A percentile compares a stretch with the other conserved stretches of the same genome.
phyloP scores from a whole-genome alignment of 2,888 invertebrate species.

The Drosophila infuscata region DNA sequence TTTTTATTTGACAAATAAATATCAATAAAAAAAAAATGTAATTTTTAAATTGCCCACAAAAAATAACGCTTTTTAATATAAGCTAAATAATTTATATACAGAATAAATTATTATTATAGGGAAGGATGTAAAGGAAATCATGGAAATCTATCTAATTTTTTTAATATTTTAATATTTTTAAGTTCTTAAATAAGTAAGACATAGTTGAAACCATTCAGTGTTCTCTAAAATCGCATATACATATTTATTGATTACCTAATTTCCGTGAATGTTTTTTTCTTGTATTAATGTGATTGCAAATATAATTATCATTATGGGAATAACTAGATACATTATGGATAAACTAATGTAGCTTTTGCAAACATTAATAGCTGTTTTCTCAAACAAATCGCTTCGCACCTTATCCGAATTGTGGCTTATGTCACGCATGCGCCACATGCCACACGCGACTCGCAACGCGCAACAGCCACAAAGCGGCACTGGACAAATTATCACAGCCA shows the following conservation, averaged over 20 bases:
- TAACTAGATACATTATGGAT: no score
- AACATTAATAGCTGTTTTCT: conserved; percentile 13
- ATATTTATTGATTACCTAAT: neutral
- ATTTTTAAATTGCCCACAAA: neutral
- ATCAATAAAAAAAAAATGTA: no score
- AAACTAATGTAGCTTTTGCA: neutral
- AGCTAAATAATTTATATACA: neutral
- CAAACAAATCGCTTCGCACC: conserved; percentile 40
- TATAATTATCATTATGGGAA: neutral
- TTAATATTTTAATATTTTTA: neutral
- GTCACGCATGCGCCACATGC: conserved; percentile 55
- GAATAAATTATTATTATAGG: no score
- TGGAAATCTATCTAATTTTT: neutral
- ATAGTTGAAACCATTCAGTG: neutral
- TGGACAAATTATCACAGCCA: conserved; percentile 58
- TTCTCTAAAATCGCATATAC: neutral
- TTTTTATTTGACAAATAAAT: neutral
- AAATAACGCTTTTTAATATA: neutral
- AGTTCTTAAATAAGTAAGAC: neutral
- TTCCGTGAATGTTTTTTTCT: neutral
- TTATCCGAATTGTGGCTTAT: conserved; percentile 43
- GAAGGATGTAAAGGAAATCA: neutral
- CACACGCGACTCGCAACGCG: conserved; percentile 10
- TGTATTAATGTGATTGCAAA: neutral
- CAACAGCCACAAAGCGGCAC: conserved; percentile 36